These are phyloP conservation scores for Crioceris asparagi DNA, from an alignment of 2,888 invertebrate species.

Conservation along the genomic window DNA sequence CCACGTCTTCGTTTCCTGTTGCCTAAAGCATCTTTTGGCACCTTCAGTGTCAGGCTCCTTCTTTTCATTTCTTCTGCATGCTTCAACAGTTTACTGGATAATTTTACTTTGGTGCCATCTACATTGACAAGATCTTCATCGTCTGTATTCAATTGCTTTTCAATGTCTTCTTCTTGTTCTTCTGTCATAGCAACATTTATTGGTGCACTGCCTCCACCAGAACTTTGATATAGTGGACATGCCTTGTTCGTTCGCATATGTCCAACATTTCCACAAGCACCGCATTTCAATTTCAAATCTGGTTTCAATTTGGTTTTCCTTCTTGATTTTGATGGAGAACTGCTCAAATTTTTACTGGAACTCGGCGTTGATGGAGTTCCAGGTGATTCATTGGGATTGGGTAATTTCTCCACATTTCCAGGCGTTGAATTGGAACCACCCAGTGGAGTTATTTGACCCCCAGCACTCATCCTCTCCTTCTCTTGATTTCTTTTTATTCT, in stretches of 20 bases:
- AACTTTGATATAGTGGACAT: conserved; percentile 84
- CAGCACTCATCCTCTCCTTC: conserved; percentile 50
- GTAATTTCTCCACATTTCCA: conserved; percentile 17
- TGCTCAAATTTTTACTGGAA: conserved; percentile 33
- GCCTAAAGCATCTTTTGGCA: conserved; percentile 59
- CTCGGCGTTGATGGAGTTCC: conserved; percentile 15
- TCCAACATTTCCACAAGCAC: conserved; percentile 86
- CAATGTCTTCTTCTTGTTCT: conserved; percentile 73
- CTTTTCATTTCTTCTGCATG: conserved; percentile 81
- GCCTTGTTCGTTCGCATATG: conserved; percentile 91
- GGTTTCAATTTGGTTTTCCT: conserved; percentile 80
- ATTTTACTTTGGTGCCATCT: conserved; percentile 87
- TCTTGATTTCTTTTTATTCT: conserved; percentile 92
- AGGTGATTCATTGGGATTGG: conserved; percentile 21
- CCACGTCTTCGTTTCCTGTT: conserved; percentile 56
- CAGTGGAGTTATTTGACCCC: neutral
- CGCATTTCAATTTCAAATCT: conserved; percentile 87
- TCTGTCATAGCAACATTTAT: conserved; percentile 66
- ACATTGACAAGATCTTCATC: conserved; percentile 84
- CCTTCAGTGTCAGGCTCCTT: conserved; percentile 64
- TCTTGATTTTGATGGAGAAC: conserved; percentile 51
- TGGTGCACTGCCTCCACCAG: conserved; percentile 39
- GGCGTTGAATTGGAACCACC: neutral
- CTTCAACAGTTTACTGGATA: conserved; percentile 76
- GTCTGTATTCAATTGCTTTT: conserved; percentile 63